phyloP scores from a whole-genome alignment of 2,113 vertebrate genomes.

The Callaeas wilsoni region DNA sequence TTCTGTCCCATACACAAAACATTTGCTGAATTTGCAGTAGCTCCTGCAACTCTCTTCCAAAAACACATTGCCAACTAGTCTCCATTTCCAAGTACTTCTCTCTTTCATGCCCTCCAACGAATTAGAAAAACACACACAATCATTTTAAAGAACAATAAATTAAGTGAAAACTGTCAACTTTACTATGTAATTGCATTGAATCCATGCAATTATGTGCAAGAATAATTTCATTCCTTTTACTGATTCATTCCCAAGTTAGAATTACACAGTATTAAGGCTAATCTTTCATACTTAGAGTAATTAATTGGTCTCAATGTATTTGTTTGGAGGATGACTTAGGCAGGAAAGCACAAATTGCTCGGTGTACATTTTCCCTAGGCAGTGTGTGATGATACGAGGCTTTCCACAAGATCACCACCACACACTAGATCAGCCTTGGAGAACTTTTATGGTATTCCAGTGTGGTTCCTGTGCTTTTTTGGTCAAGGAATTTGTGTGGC shows the following conservation, averaged over 20 bases:
- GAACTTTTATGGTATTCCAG: neutral
- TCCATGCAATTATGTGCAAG: neutral
- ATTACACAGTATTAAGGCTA: neutral
- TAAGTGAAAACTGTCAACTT: neutral
- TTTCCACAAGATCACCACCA: neutral
- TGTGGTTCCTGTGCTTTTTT: neutral
- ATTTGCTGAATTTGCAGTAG: neutral
- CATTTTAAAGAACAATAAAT: conserved; percentile 9
- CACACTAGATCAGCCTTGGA: neutral
- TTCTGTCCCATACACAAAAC: neutral
- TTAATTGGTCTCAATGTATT: neutral
- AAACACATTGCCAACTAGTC: neutral
- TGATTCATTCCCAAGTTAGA: neutral
- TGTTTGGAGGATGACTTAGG: neutral
- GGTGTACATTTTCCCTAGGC: neutral
- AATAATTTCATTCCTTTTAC: conserved; percentile 1
- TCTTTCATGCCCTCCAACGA: neutral
- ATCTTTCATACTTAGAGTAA: conserved; percentile 1
- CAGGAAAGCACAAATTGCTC: neutral
- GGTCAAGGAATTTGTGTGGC: neutral
- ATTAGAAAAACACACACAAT: neutral
- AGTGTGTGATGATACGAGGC: fast-evolving
- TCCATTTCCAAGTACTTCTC: neutral
- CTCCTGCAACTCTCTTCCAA: neutral
- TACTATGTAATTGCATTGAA: neutral